Evolutionary conservation across 2,113 vertebrate genomes (phyloP).

Genomic region (Halichoerus grypus): DNA sequence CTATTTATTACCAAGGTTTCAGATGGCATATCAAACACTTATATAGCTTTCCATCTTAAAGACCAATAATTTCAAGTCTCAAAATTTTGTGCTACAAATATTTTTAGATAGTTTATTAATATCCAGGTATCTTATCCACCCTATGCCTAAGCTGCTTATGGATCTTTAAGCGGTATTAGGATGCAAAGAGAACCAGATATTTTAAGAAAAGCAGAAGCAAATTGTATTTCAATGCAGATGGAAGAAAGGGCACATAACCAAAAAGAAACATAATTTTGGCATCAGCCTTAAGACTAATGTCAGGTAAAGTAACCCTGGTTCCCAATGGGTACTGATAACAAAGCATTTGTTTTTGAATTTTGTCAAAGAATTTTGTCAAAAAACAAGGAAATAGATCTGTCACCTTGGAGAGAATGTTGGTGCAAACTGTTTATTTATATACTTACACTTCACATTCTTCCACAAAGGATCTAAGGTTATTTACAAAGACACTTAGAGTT

Average conservation of each 20-base stretch:
- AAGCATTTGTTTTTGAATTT: neutral
- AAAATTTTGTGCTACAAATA: neutral
- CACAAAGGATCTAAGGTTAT: neutral
- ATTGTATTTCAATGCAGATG: slow-evolving; percentile 33
- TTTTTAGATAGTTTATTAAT: slow-evolving; percentile 46
- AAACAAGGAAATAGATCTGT: neutral
- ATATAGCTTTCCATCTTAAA: slow-evolving; percentile 56
- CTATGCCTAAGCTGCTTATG: neutral
- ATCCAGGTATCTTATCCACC: neutral
- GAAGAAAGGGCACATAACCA: slow-evolving; percentile 41
- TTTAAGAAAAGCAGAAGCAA: slow-evolving; percentile 49
- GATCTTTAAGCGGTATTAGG: neutral
- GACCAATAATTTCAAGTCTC: neutral
- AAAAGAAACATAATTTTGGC: slow-evolving; percentile 29
- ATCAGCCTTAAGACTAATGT: slow-evolving; percentile 15
- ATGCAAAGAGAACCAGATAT: neutral
- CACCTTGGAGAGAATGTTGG: neutral
- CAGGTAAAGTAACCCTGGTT: neutral
- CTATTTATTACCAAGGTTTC: neutral
- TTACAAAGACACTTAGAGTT: neutral
- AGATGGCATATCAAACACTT: neutral
- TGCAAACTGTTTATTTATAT: neutral
- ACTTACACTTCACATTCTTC: neutral
- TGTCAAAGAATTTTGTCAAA: neutral
- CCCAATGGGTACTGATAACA: neutral